Conservation (phyloP, 1,140 invertebrate genomes). For the Lerema accius region DNA sequence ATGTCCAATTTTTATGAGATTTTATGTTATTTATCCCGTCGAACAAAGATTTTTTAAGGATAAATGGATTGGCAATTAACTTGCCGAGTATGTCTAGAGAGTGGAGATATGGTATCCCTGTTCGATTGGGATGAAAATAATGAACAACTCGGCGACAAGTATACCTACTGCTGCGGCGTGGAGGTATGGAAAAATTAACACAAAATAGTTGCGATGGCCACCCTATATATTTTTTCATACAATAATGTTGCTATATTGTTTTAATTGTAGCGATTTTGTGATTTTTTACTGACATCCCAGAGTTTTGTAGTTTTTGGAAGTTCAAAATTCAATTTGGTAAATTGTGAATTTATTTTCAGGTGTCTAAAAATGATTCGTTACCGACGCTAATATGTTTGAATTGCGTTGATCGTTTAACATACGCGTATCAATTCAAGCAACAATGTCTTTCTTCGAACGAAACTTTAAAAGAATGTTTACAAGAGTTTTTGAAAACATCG, state of each 20-base stretch:
- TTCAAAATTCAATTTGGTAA: constrained; percentile 24
- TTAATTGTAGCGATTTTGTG: constrained; percentile 60
- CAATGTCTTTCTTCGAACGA: constrained; percentile 78
- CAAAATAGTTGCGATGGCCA: constrained; percentile 82
- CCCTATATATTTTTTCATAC: constrained; percentile 74
- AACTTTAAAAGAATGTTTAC: constrained; percentile 77
- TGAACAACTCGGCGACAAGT: constrained; percentile 84
- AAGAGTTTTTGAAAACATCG: constrained; percentile 72
- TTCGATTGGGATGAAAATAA: constrained; percentile 83
- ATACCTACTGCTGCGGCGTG: constrained; percentile 81
- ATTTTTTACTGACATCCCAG: constrained; percentile 78
- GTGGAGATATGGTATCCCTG: constrained; percentile 82
- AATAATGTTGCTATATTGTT: constrained; percentile 81
- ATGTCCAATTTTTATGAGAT: constrained; percentile 39
- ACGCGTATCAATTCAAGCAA: constrained; percentile 79
- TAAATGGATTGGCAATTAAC: constrained; percentile 84
- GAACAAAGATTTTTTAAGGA: constrained; percentile 29
- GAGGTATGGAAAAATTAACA: constrained; percentile 80
- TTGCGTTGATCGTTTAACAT: constrained; percentile 79
- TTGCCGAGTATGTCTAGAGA: constrained; percentile 83
- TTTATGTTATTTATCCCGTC: constrained; percentile 33
- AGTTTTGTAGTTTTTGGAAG: constrained; percentile 40
- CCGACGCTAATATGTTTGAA: constrained; percentile 79
- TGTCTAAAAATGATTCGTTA: constrained; percentile 73
- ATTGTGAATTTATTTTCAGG: constrained; percentile 56